Evolutionary conservation across 2,797 vertebrate species (phyloP).

Genomic region (Coregonus ussuriensis): DNA sequence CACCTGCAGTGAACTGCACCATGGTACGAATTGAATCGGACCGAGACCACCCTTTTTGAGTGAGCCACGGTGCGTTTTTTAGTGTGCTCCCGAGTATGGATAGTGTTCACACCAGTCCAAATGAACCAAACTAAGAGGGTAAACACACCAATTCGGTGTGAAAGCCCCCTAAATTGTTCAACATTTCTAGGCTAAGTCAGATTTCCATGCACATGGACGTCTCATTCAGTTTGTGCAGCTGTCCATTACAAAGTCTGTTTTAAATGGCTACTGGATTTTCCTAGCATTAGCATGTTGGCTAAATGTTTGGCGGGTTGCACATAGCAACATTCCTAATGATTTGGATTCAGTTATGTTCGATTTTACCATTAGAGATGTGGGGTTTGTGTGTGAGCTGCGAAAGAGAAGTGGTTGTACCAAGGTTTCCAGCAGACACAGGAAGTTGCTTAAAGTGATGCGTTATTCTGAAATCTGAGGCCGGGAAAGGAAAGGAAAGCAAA

Average conservation of each 20-base stretch:
- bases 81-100: no score
- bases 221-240: not conserved
- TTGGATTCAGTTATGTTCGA: not conserved
- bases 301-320: not conserved
- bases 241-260: not conserved
- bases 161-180: not conserved
- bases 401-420: slow-evolving; percentile 15
- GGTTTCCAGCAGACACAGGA: slow-evolving; percentile 48
- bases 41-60: no score
- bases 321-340: not conserved
- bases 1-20: no score
- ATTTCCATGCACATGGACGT: slow-evolving; percentile 1
- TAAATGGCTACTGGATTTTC: not conserved
- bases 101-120: not conserved
- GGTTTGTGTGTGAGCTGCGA: not conserved
- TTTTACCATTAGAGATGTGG: not conserved
- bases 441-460: slow-evolving; percentile 55
- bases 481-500: slow-evolving; percentile 34
- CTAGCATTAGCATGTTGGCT: not conserved
- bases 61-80: no score
- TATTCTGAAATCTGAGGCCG: slow-evolving; percentile 51
- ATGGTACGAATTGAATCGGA: no score
- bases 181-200: not conserved
- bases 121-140: no score
- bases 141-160: no score